Conservation (phyloP, 2,888 invertebrate genomes). For the Eupithecia inturbata region DNA sequence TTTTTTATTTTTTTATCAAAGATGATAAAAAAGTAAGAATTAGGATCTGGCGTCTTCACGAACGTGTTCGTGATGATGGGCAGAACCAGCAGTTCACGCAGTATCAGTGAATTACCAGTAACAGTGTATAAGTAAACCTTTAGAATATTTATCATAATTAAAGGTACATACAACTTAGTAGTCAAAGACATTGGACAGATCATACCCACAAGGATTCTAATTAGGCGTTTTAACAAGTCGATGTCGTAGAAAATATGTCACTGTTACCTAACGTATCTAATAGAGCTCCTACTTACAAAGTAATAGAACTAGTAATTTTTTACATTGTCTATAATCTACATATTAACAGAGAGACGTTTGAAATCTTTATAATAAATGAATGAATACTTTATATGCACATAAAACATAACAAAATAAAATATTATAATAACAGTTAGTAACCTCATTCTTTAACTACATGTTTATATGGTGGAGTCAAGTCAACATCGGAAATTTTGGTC, state of each 20-base stretch:
- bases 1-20: too few relatives aligned
- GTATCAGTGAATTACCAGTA: too few relatives aligned
- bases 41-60: too few relatives aligned
- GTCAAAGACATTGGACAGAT: slow-evolving; percentile 8
- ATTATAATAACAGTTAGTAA: too few relatives aligned
- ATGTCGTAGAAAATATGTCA: slow-evolving; percentile 56
- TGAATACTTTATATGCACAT: too few relatives aligned
- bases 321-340: slow-evolving; percentile 27
- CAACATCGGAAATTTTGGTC: neutral
- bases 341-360: slow-evolving; percentile 27
- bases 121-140: neutral
- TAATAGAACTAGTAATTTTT: slow-evolving; percentile 22
- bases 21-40: too few relatives aligned
- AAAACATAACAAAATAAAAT: too few relatives aligned
- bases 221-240: slow-evolving; percentile 57
- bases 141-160: neutral
- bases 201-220: slow-evolving; percentile 39
- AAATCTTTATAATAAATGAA: too few relatives aligned
- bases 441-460: neutral
- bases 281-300: slow-evolving; percentile 32
- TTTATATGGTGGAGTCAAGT: neutral
- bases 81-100: too few relatives aligned
- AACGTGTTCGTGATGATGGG: too few relatives aligned
- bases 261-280: slow-evolving; percentile 37
- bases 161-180: neutral